These are phyloP conservation scores for Ceratoteleas bidentatus DNA, from an alignment of 1,140 invertebrate species.

Conservation along the genomic window DNA sequence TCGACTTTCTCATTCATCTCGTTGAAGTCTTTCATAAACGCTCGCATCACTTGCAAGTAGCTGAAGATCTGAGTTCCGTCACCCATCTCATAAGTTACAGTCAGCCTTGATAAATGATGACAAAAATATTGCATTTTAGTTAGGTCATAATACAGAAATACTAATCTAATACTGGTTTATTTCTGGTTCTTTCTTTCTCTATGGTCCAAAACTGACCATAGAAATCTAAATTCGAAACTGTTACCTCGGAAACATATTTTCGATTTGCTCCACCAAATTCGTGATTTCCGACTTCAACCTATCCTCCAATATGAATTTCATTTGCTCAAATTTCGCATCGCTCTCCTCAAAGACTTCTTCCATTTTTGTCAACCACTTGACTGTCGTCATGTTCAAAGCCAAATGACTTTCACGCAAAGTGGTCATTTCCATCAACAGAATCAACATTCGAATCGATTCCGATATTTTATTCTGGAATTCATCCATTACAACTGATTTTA, in stretches of 20 bases:
- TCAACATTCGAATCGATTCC: slow-evolving; percentile 84
- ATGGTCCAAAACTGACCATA: no score
- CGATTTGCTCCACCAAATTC: slow-evolving; percentile 86
- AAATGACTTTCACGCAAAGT: slow-evolving; percentile 85
- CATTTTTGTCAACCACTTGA: slow-evolving; percentile 88
- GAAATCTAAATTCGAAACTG: no score
- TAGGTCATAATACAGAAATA: neutral
- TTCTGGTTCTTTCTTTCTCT: no score
- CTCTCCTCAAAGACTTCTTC: slow-evolving; percentile 88
- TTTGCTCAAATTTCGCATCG: slow-evolving; percentile 87
- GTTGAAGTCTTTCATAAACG: slow-evolving; percentile 88
- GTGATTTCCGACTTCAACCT: slow-evolving; percentile 85
- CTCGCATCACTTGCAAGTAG: slow-evolving; percentile 87
- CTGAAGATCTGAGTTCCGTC: slow-evolving; percentile 84
- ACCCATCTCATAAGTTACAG: slow-evolving; percentile 87
- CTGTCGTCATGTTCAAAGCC: slow-evolving; percentile 84
- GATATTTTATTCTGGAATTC: slow-evolving; percentile 84
- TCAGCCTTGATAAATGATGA: slow-evolving; percentile 73
- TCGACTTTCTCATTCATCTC: slow-evolving; percentile 87
- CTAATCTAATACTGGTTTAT: no score
- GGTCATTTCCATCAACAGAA: slow-evolving; percentile 86
- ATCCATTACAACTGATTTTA: slow-evolving; percentile 84
- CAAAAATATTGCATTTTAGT: neutral
- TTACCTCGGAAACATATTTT: slow-evolving; percentile 86
- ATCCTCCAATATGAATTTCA: slow-evolving; percentile 91